Base-by-base conservation (phyloP, 2,113 vertebrate species). In the Heliornis fulica region DNA sequence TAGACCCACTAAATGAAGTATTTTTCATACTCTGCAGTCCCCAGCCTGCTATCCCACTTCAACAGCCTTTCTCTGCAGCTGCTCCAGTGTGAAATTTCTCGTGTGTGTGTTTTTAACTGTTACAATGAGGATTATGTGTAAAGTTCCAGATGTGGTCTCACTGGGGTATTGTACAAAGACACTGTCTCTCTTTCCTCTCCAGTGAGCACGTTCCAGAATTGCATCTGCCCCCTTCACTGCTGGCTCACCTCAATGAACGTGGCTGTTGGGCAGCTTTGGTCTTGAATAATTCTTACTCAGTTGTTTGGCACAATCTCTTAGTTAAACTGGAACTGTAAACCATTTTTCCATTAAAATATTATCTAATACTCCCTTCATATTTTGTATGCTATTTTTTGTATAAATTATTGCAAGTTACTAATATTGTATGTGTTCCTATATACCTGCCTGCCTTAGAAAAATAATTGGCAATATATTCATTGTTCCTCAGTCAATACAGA, bases 171-270 rank as follows among this genome's bases (percentile, higher is more conserved):
- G 63, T 40, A 60, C 43, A 48, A 10, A 23, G 13, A 26, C n/a
- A 19, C n/a, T 26, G 41, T 64, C 43, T 76, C 34, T 66, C 23
- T 19, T 89, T 78, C 51, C 74, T 40, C 79, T 90, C 38, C 69
- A 86, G 0, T 0, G 3, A 74, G 29, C 45, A 51, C 1, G 0
- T 83, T 41, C 31, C 38, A 59, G 69, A 85, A 72, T 60, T 50
- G 26, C 36, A 68, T n/a, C 45, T 91, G 74, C 17, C 15, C 16
- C 79, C 61, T 63, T 87, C 29, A 21, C 48, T 80, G 70, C 18
- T 71, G 40, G 28, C 43, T 82, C 29, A 21, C 40, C 15, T 41
- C 71, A 20, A 48, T 64, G 31, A 86, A n/a, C 48, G 16, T 69
- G 66, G n/a, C 43, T 63, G 3, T 51, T 75, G 34, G 45, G 40